A percentile compares a stretch with the other conserved stretches of the same genome.
Evolutionary conservation across 2,113 vertebrate genomes (phyloP).

Genomic region (Cynopterus brachyotis): DNA sequence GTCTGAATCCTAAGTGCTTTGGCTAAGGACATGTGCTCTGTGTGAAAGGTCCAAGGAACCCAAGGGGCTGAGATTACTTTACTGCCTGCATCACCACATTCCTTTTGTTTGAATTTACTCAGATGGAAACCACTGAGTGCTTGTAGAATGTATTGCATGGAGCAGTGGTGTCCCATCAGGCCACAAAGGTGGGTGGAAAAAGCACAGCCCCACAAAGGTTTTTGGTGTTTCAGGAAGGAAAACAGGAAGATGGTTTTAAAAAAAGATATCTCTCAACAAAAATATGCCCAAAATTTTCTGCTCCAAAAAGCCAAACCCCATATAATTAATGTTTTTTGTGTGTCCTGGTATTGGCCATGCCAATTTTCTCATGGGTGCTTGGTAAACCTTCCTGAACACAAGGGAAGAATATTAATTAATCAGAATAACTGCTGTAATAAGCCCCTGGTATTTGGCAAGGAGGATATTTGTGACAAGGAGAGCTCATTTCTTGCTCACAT

Average conservation of each 20-base stretch:
- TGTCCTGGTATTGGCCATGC: neutral
- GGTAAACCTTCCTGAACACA: neutral
- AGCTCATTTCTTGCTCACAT: neutral
- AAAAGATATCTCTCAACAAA: conserved; percentile 14
- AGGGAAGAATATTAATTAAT: neutral
- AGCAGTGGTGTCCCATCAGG: conserved; percentile 22
- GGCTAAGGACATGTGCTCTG: conserved; percentile 5
- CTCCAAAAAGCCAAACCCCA: neutral
- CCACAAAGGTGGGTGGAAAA: conserved; percentile 53
- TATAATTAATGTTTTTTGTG: neutral
- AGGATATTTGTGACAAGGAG: neutral
- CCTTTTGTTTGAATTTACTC: conserved; percentile 68
- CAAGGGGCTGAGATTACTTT: conserved; percentile 57
- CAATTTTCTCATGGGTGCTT: neutral
- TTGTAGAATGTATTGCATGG: conserved; percentile 20
- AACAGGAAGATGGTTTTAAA: conserved; percentile 14
- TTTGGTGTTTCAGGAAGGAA: neutral
- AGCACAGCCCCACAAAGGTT: neutral
- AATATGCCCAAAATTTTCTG: neutral
- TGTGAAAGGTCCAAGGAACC: conserved; percentile 41
- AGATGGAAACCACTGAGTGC: neutral
- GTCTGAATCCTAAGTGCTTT: conserved; percentile 17
- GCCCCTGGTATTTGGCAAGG: neutral
- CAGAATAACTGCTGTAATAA: neutral
- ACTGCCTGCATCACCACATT: conserved; percentile 61